Conservation (phyloP, 2,888 invertebrate genomes). For the Cecidostiba fungosa region DNA sequence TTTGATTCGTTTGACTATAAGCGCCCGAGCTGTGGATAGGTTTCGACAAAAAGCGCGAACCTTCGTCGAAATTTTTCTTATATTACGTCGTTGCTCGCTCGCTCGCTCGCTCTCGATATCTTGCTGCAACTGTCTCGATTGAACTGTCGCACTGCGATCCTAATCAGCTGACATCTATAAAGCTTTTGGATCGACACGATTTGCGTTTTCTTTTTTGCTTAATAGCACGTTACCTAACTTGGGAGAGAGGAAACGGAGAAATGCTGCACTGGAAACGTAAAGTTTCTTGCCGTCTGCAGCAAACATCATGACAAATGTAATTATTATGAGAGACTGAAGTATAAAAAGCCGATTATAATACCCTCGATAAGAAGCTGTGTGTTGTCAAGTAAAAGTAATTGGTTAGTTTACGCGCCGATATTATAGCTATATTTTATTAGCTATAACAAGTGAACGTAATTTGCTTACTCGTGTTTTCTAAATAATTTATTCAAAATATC, state of each 20-base stretch:
- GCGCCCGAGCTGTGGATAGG: background rate
- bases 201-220: constrained; percentile 21
- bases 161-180: constrained; percentile 42
- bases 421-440: constrained; percentile 27
- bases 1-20: constrained; percentile 46
- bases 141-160: constrained; percentile 51
- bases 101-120: background rate
- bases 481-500: constrained; percentile 25
- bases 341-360: background rate
- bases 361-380: background rate
- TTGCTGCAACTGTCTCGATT: constrained; percentile 32
- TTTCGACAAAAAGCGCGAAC: constrained; percentile 23
- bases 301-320: background rate
- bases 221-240: background rate
- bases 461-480: constrained; percentile 19
- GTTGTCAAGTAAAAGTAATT: background rate
- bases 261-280: background rate
- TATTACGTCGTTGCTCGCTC: constrained; percentile 14
- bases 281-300: background rate
- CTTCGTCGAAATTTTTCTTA: constrained; percentile 52
- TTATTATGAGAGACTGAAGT: background rate
- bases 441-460: constrained; percentile 29
- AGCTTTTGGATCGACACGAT: constrained; percentile 20
- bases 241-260: constrained; percentile 1
- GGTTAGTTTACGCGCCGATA: background rate